Conservation (phyloP, 2,888 invertebrate genomes). For the Leptogaster cylindrica region DNA sequence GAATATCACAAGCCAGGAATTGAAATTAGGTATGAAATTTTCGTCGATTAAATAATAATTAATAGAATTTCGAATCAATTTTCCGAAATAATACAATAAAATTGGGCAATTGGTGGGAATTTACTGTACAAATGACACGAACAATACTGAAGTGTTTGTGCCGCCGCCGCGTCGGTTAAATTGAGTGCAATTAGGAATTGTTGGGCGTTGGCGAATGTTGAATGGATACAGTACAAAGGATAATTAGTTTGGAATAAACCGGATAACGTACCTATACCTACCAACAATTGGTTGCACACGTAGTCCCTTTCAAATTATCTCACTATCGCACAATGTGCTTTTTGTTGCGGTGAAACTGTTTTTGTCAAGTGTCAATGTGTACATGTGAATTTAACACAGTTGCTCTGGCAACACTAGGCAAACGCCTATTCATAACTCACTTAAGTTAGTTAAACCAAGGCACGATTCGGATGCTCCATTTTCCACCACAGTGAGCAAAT, state of each 20-base stretch:
- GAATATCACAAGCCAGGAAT: background rate
- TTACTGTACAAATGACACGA: background rate
- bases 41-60: constrained; percentile 45
- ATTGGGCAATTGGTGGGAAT: background rate
- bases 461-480: constrained; percentile 42
- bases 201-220: no score
- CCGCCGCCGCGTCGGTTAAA: background rate
- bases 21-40: constrained; percentile 10
- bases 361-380: no score
- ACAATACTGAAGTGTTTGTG: background rate
- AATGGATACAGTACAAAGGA: no score
- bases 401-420: background rate
- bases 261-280: no score
- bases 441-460: constrained; percentile 27
- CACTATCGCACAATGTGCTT: no score
- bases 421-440: constrained; percentile 41
- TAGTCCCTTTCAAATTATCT: no score
- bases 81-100: constrained; percentile 42
- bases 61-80: constrained; percentile 47
- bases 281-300: no score
- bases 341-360: no score
- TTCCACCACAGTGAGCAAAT: constrained; percentile 46
- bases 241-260: no score
- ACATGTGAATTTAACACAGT: constrained; percentile 1
- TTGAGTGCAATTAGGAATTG: no score